These are phyloP conservation scores for Protonemura montana DNA, from an alignment of 2,888 invertebrate species.

Conservation along the genomic window DNA sequence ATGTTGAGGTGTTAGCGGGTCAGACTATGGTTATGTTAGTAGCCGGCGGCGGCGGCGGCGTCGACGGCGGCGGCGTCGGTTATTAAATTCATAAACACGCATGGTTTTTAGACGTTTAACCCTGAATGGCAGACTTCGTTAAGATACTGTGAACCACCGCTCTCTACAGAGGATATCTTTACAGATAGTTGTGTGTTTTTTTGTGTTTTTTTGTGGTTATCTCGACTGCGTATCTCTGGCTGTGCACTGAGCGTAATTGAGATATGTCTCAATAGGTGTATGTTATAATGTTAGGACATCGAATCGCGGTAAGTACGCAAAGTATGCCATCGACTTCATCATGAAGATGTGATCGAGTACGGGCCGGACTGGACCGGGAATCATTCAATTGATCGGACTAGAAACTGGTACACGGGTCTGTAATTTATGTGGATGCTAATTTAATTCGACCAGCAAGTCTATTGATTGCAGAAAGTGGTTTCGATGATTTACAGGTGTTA, in stretches of 20 bases:
- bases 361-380: background rate
- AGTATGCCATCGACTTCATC: background rate
- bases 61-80: no score
- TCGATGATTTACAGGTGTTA: background rate
- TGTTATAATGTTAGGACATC: background rate
- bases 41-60: no score
- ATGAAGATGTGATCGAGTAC: background rate
- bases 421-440: conserved; percentile 5
- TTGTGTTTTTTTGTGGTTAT: background rate
- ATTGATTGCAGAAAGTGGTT: background rate
- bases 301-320: background rate
- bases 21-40: background rate
- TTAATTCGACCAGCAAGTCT: background rate
- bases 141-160: background rate
- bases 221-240: background rate
- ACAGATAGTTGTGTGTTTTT: background rate
- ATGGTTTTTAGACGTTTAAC: conserved; percentile 24
- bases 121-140: background rate
- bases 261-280: background rate
- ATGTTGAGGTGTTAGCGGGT: conserved; percentile 2
- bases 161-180: background rate
- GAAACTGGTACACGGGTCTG: background rate
- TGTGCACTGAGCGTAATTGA: background rate
- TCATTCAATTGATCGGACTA: background rate
- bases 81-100: conserved; percentile 23